Evolutionary conservation across 1,140 invertebrate species (phyloP), one percentile per base, ranked within the genome.

Genomic region (Sycophaga agraensis): DNA sequence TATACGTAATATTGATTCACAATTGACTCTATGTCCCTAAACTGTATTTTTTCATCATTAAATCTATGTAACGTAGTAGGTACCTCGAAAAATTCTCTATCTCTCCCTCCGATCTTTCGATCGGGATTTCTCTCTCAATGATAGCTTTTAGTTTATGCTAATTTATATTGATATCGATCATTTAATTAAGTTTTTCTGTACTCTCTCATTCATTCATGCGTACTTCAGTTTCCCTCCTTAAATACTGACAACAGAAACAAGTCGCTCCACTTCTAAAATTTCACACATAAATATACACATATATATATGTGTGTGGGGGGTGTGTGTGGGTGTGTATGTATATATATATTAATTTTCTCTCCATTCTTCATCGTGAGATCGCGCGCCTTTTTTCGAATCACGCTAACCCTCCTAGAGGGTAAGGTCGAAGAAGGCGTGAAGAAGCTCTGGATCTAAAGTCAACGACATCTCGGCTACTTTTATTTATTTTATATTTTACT

Each of bases 21-120:
- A 77, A 77, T 77, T 76, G 74, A 77, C 74, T 71, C 66, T 70
- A 72, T 68, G 66, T 65, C 46, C 49, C 57, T 64, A 48, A 19
- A 24, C 54, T 46, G 39, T 43, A 4, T 40, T 48, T 28, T 28
- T 46, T 26, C 17, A 7, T 45, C 63, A 63, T 67, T 57, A 64
- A n/a, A n/a, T n/a, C n/a, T 66, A 51, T 61, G 59, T 68, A 64
- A 61, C 43, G 54, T 68, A 68, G 63, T 68, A 71, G 70, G 65
- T 71, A 68, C 57, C 26, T 54, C 40, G 49, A 64, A 67, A 57
- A 46, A 40, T 16, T 48, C 21, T 40, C 14, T 28, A 9, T 56
- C 35, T 48, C 24, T 34, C n/a, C 43, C 21, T 28, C 34, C 39
- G 11, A 37, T 43, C 12, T 65, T 67, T 46, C n/a, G n/a, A 63